Evolutionary conservation across 53 echinoderm and acorn worm genomes (phyloP).

Genomic region (Holothuria leucospilota): DNA sequence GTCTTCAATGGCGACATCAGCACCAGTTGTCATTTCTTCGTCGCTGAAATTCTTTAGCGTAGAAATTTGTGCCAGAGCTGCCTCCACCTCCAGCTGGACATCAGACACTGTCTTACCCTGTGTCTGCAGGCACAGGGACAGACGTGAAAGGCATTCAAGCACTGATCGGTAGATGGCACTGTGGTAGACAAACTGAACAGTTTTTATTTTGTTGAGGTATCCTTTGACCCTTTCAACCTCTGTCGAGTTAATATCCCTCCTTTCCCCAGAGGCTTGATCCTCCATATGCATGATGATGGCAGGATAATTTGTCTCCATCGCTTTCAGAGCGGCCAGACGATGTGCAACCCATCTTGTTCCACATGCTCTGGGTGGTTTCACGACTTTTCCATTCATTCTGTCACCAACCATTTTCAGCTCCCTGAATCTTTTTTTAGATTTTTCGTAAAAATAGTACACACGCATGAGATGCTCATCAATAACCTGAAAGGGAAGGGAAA

Average conservation of each 20-base stretch:
- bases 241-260: slow-evolving; percentile 6
- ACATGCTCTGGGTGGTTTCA: slow-evolving; percentile 38
- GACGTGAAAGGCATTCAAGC: background rate
- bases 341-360: slow-evolving; percentile 66
- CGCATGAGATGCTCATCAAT: too few relatives aligned
- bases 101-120: background rate
- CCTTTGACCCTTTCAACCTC: slow-evolving; percentile 26
- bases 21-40: too few relatives aligned
- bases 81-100: background rate
- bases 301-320: slow-evolving; percentile 39
- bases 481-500: too few relatives aligned
- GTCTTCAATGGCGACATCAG: too few relatives aligned
- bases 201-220: background rate
- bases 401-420: slow-evolving; percentile 47
- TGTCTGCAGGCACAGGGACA: background rate
- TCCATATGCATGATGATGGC: slow-evolving; percentile 35
- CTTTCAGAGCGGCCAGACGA: slow-evolving; percentile 21
- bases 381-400: slow-evolving; percentile 43
- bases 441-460: slow-evolving; percentile 44
- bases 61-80: background rate
- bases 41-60: too few relatives aligned
- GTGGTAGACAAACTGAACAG: background rate
- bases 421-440: slow-evolving; percentile 49
- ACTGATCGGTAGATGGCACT: background rate
- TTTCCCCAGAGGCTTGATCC: background rate